Conservation (phyloP, 2,888 invertebrate species). For the Allygus modestus region DNA sequence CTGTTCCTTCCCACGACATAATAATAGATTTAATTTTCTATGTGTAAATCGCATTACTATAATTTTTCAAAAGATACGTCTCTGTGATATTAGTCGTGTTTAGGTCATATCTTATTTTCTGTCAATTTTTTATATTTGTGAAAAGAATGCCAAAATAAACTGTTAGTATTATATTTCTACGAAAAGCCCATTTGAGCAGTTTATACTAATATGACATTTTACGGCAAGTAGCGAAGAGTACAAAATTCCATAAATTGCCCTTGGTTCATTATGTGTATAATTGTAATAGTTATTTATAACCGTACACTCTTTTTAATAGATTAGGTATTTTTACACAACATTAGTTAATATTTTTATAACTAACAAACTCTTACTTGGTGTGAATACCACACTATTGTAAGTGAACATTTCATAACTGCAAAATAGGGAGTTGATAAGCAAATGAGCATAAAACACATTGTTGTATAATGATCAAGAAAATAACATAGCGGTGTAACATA, state of each 20-base stretch:
- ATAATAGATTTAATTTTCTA: conserved; percentile 28
- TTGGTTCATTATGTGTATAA: neutral
- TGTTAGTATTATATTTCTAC: conserved; percentile 32
- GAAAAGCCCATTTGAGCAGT: neutral
- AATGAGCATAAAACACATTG: neutral
- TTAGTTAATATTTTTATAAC: conserved; percentile 2
- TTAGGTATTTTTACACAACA: conserved; percentile 8
- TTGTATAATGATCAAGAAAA: no score
- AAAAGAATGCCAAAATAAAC: conserved; percentile 24
- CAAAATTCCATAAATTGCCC: neutral
- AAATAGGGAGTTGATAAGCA: neutral
- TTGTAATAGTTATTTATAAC: neutral
- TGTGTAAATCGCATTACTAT: conserved; percentile 29
- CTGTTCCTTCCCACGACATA: conserved; percentile 30
- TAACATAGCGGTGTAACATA: no score
- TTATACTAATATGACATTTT: neutral
- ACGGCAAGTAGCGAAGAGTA: conserved; percentile 4
- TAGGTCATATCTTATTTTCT: conserved; percentile 45
- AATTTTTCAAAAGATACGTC: conserved; percentile 43
- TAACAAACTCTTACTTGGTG: neutral
- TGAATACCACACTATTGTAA: neutral
- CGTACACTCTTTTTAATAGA: neutral
- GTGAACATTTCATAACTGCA: neutral
- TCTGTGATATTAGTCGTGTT: conserved; percentile 55
- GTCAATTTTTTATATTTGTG: conserved; percentile 33